Percentiles rank a stretch among this genome's conserved stretches.
phyloP scores from a whole-genome alignment of 2,888 invertebrate species.

The Notocelia uddmanniana region DNA sequence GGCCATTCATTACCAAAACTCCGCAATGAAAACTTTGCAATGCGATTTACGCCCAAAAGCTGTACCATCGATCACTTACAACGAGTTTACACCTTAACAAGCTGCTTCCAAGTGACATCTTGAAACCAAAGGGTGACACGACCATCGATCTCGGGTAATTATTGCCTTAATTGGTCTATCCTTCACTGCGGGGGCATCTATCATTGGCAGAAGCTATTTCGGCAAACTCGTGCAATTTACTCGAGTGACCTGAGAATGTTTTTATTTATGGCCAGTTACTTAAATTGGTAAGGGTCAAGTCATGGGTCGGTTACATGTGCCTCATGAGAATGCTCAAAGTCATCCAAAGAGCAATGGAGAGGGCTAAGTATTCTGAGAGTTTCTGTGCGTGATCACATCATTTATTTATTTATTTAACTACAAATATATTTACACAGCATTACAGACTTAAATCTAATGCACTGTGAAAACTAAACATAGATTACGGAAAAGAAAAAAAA shows the following conservation, averaged over 20 bases:
- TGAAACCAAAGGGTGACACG: constrained; percentile 47
- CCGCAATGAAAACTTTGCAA: background rate
- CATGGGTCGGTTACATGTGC: too few species aligned
- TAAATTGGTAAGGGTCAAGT: background rate
- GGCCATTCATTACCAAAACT: background rate
- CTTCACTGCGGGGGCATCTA: constrained; percentile 54
- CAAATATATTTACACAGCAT: too few species aligned
- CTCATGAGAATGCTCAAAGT: too few species aligned
- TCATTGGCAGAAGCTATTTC: constrained; percentile 57
- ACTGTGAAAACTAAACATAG: too few species aligned
- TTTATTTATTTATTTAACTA: too few species aligned
- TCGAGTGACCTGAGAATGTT: constrained; percentile 31
- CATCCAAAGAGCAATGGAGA: too few species aligned
- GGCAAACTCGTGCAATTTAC: constrained; percentile 50
- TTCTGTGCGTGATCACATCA: too few species aligned
- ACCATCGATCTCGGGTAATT: constrained; percentile 62
- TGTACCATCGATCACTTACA: background rate
- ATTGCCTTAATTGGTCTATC: constrained; percentile 57
- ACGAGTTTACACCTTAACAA: constrained; percentile 15
- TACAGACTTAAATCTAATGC: too few species aligned
- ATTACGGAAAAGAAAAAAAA: too few species aligned
- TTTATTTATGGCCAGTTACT: constrained; percentile 41
- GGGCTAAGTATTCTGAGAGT: too few species aligned
- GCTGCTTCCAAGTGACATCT: constrained; percentile 12
- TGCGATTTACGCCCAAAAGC: background rate